Evolutionary conservation across 2,888 invertebrate genomes (phyloP), one percentile per base, ranked within the genome.

Genomic region (Pocota personata): DNA sequence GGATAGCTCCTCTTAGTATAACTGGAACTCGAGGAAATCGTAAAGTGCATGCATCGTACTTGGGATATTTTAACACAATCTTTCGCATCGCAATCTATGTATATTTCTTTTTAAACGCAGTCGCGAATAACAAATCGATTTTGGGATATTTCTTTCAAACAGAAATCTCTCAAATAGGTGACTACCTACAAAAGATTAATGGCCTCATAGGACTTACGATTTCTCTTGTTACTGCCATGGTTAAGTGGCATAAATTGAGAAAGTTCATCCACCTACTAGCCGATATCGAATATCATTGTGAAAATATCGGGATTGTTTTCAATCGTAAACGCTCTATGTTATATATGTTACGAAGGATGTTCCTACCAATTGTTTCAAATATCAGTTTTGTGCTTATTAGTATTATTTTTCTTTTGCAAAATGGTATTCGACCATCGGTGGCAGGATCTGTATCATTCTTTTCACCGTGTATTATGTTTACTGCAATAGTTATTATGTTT

Each of bases 131-230:
- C 24, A 90, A 90, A 24, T 91, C 91, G 5, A 91, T 92, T 87
- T 89, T 91, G 35, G 90, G 89, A 2, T 92, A 90, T 75, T 92
- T 92, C 79, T 91, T 92, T 50, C 89, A 91, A 37, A 91, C 91
- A 8, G 88, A 91, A 48, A 90, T 92, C 40, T 91, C 92, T 0
- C 87, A 89, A 73, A 76, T 92, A 32, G 91, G 92, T 0, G 92
- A 92, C 58, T 88, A 89, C 0, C 57, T 92, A n/a, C 92, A 92
- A 78, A 91, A 90, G 46, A 90, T 90, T 52, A 90, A 90, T 1
- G 91, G 91, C 7, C 72, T 92, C 71, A 87, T 88, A 3, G 90
- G 91, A 1, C 6, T 84, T 0, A 10, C 16, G 3, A 32, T 57
- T n/a, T 14, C 46, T 10, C 35, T 75, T 2, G 0, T 43, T 0